Base-by-base conservation (phyloP, 1,140 invertebrate species). In the Drosophila lacertosa region DNA sequence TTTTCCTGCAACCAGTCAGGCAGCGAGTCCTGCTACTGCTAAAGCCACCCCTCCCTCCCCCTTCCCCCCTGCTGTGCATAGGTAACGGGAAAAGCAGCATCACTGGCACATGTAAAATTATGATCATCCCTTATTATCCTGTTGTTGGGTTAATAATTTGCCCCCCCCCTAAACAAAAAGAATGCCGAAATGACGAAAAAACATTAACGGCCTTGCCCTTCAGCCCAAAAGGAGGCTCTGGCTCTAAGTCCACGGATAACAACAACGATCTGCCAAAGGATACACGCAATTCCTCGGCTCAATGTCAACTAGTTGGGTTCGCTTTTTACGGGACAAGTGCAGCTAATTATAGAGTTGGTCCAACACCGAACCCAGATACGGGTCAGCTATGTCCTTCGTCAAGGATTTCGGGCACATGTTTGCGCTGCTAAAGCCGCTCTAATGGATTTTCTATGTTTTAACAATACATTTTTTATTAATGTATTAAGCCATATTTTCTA, bases 81-180 rank as follows among this genome's bases (percentile, higher is more conserved):
- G 68, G 68, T 47, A 53, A 70, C 26, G 47, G 62, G 29, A 59
- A 29, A n/a, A n/a, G n/a, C 54, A 58, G 54, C 54, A 40, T 40
- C 54, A 40, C n/a, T 26, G 59, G 35, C 70, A 69, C 82, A 88
- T 88, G 74, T 82, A 82, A 88, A 88, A 82, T 88, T 88, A 88
- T 88, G 82, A 89, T 89, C 88, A 89, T 89, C 88, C 86, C 88
- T 79, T 89, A 82, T 89, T 89, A 89, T 89, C 88, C 81, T 63
- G 66, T 77, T 86, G 81, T 89, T 76, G 69, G 81, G 82, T 88
- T 89, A 74, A 89, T 89, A 89, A 89, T 76, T 74, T 63, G 54
- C 62, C 57, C 55, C 18, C 18, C 11, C 22, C 2, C 9, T 32
- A 18, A 16, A 24, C 22, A 37, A 42, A 64, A 58, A 20, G 44